These are phyloP conservation scores for Chelon auratus DNA, from an alignment of 2,797 vertebrate genomes.

Conservation along the genomic window DNA sequence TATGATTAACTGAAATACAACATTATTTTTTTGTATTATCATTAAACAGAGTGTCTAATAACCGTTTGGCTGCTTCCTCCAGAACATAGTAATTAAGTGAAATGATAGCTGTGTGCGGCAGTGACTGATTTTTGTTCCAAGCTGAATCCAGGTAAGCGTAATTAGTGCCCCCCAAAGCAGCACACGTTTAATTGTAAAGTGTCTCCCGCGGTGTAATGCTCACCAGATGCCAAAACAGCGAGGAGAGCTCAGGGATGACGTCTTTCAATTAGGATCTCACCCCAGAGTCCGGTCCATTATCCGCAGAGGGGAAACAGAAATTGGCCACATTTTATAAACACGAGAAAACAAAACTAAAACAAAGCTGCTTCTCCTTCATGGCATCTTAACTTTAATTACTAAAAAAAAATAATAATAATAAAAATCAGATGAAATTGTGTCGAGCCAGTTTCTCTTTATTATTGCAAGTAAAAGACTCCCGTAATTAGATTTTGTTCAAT, in stretches of 20 bases:
- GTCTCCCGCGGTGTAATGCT: conserved; percentile 36
- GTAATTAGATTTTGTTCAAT: no score
- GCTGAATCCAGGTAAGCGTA: conserved; percentile 57
- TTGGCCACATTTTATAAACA: conserved; percentile 24
- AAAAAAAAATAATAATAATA: no score
- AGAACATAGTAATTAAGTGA: conserved; percentile 50
- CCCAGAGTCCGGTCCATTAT: conserved; percentile 63
- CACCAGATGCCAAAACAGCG: conserved; percentile 59
- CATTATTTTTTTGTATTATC: neutral
- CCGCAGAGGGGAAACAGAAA: conserved; percentile 42
- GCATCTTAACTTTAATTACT: neutral
- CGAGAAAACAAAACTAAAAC: neutral
- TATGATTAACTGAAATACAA: neutral
- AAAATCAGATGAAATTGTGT: no score
- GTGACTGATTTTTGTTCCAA: conserved; percentile 32
- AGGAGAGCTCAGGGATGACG: conserved; percentile 59
- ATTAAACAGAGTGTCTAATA: neutral
- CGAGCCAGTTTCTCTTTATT: no score
- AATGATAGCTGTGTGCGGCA: conserved; percentile 40
- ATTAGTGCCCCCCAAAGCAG: conserved; percentile 54
- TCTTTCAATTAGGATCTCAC: conserved; percentile 64
- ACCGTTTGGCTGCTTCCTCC: conserved; percentile 7
- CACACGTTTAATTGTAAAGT: conserved; percentile 46
- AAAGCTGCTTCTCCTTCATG: neutral
- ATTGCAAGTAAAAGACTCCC: no score